phyloP scores from a whole-genome alignment of 1,140 invertebrate genomes.

The Alviniconcha marisindica region DNA sequence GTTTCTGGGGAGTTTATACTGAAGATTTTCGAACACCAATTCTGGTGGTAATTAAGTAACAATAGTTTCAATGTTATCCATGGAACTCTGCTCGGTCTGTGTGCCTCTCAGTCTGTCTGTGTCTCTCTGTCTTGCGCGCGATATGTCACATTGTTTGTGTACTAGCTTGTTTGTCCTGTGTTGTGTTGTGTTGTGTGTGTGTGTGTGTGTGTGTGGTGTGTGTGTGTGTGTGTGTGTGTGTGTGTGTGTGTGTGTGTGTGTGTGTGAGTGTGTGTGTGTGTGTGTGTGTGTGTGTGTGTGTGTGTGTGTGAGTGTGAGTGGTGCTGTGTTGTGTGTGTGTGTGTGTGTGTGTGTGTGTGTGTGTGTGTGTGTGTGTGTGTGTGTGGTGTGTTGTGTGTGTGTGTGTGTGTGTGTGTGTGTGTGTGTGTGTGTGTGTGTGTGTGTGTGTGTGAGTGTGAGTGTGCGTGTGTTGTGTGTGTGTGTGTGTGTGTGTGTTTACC shows the following conservation, averaged over 20 bases:
- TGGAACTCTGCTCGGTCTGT: too few relatives aligned
- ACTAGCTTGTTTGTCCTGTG: too few relatives aligned
- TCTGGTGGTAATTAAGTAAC: too few relatives aligned
- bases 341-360: constrained; percentile 1
- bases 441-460: not conserved
- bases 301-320: too few relatives aligned
- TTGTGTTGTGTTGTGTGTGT: not conserved
- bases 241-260: not conserved
- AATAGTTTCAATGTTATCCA: too few relatives aligned
- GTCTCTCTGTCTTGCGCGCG: too few relatives aligned
- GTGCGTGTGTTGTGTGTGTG: not conserved
- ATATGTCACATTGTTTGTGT: too few relatives aligned
- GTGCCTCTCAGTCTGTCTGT: too few relatives aligned
- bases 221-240: not conserved
- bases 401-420: constrained; percentile 8
- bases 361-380: not conserved
- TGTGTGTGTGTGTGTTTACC: not conserved
- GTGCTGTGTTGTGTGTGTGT: too few relatives aligned
- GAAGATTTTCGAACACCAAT: too few relatives aligned
- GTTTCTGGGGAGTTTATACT: too few relatives aligned
- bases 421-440: not conserved
- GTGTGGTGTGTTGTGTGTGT: not conserved
- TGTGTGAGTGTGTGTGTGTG: not conserved
- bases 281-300: constrained; percentile 7
- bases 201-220: not conserved